Conservation (phyloP, 2,797 vertebrate species). For the Pyrocephalus nanus region DNA sequence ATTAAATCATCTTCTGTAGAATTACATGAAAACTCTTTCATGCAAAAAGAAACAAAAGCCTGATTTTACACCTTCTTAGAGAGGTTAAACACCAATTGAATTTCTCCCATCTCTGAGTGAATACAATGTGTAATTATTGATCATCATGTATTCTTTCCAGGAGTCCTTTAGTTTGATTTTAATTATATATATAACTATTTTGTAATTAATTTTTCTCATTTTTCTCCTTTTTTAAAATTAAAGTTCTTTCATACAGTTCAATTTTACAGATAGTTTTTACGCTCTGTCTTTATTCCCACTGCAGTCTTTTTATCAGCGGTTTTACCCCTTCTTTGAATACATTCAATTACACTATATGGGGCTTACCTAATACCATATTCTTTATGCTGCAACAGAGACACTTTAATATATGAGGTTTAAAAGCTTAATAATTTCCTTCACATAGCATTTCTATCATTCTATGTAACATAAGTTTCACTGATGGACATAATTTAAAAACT, state of each 20-base stretch:
- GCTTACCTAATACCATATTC: background rate
- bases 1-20: background rate
- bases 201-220: background rate
- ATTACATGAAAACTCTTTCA: background rate
- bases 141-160: background rate
- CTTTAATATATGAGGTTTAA: background rate
- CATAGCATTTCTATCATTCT: slow-evolving; percentile 8
- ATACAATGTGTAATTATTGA: background rate
- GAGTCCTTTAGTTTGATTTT: background rate
- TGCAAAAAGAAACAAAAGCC: background rate
- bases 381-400: background rate
- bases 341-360: background rate
- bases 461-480: background rate
- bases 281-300: background rate
- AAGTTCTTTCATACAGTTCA: background rate
- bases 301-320: background rate
- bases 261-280: slow-evolving; percentile 10
- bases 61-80: background rate
- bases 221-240: background rate
- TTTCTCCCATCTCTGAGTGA: background rate
- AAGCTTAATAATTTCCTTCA: background rate
- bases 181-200: background rate
- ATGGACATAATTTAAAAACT: background rate
- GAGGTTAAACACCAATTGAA: background rate
- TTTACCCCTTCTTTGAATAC: slow-evolving; percentile 18